A percentile compares a stretch with the other conserved stretches of the same genome.
phyloP scores from a whole-genome alignment of 2,888 invertebrate species.

The Drosophila putrida region DNA sequence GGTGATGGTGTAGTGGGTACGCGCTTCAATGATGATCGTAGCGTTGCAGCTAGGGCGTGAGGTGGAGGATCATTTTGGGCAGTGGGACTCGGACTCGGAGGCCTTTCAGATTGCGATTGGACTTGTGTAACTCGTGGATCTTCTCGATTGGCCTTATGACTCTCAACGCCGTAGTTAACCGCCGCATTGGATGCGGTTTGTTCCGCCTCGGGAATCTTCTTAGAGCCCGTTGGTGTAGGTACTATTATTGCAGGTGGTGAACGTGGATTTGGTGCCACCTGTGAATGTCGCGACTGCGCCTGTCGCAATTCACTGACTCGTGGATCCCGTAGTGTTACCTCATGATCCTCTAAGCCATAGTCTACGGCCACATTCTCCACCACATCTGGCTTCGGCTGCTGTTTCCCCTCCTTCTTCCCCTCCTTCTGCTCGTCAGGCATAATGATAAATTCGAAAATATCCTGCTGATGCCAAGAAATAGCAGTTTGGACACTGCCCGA shows the following conservation, averaged over 20 bases:
- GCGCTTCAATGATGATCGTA: neutral
- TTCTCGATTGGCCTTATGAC: neutral
- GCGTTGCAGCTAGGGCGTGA: neutral
- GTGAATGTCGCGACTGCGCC: neutral
- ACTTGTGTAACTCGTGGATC: conserved; percentile 8
- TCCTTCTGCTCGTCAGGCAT: conserved; percentile 28
- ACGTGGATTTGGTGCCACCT: neutral
- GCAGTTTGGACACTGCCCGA: conserved; percentile 2
- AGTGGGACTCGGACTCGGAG: neutral
- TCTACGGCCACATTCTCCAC: conserved; percentile 39
- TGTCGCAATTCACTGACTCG: conserved; percentile 14
- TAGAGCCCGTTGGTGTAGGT: neutral
- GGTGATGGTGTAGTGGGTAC: neutral
- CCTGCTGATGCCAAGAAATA: conserved; percentile 34
- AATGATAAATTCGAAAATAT: neutral
- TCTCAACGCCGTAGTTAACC: conserved; percentile 3
- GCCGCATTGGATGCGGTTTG: neutral
- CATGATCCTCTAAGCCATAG: conserved; percentile 55
- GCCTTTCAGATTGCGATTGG: neutral
- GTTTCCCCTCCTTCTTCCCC: neutral
- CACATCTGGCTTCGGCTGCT: too few species aligned
- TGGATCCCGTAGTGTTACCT: conserved; percentile 40
- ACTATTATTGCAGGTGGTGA: neutral
- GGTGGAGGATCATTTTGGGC: neutral
- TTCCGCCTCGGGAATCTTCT: neutral